Evolutionary conservation across 2,797 vertebrate genomes (phyloP).

Genomic region (Cephalopachus bancanus): DNA sequence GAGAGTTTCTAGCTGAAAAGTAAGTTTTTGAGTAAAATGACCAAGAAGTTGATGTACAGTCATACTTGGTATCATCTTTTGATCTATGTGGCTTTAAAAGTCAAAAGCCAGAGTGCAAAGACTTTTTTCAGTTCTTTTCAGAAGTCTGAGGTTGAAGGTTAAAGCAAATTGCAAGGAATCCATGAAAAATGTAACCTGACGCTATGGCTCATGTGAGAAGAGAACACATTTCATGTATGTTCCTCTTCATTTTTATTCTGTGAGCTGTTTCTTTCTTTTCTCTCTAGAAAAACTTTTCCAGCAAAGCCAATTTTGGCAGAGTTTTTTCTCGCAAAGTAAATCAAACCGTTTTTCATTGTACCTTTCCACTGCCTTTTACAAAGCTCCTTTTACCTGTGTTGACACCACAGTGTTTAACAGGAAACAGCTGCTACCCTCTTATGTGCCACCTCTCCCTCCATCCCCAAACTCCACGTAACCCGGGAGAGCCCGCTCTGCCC

Average conservation of each 20-base stretch:
- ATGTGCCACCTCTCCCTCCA: background rate
- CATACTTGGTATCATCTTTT: background rate
- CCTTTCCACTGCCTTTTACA: slow-evolving; percentile 61
- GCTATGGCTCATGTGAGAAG: background rate
- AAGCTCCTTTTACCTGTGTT: slow-evolving; percentile 48
- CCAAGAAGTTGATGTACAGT: background rate
- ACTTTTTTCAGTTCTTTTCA: slow-evolving; percentile 52
- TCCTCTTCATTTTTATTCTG: background rate
- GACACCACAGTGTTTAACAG: slow-evolving; percentile 31
- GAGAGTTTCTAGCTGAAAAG: background rate
- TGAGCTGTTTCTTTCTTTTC: background rate
- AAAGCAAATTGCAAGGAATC: background rate
- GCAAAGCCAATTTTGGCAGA: slow-evolving; percentile 33
- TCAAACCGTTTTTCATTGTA: background rate
- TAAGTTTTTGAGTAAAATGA: background rate
- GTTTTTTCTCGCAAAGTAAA: background rate
- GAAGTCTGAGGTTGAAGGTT: slow-evolving; percentile 26
- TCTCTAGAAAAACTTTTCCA: background rate
- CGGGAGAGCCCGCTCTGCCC: background rate
- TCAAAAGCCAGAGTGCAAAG: background rate
- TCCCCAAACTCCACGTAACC: background rate
- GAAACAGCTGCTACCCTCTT: background rate
- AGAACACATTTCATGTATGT: background rate
- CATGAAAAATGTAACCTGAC: background rate
- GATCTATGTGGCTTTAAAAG: background rate